A percentile compares a stretch with the other conserved stretches of the same genome.
These are phyloP conservation scores for Thelaira solivaga DNA, from an alignment of 2,888 invertebrate genomes.

Conservation along the genomic window DNA sequence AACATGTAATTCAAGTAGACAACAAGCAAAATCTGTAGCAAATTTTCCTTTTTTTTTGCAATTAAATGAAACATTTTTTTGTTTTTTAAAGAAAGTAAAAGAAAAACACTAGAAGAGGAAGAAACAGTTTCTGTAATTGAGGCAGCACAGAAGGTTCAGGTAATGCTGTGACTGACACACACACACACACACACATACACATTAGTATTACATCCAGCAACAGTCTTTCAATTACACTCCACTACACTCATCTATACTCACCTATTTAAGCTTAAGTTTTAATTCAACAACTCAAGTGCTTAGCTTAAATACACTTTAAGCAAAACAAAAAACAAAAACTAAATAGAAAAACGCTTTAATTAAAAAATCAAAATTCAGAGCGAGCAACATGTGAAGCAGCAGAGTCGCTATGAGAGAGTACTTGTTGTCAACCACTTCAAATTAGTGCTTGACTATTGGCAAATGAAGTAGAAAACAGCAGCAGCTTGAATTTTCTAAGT, in stretches of 20 bases:
- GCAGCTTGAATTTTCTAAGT: too few species aligned
- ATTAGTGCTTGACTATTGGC: constrained; percentile 5
- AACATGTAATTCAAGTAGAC: constrained; percentile 8
- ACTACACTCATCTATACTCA: background rate
- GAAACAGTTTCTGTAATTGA: constrained; percentile 8
- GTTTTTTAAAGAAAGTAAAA: background rate
- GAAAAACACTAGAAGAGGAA: background rate
- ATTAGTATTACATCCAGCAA: background rate
- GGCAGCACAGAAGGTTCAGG: constrained; percentile 15
- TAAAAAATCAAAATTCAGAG: too few species aligned
- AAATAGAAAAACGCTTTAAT: constrained; percentile 37
- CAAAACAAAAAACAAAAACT: background rate
- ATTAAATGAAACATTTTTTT: background rate
- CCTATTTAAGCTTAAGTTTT: constrained; percentile 17
- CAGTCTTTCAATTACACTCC: background rate
- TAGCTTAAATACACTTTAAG: constrained; percentile 43
- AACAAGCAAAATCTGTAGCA: background rate
- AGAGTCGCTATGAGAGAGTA: too few species aligned
- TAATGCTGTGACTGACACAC: background rate
- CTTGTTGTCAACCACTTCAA: too few species aligned
- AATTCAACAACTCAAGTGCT: constrained; percentile 35
- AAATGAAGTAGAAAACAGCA: constrained; percentile 35
- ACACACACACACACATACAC: background rate
- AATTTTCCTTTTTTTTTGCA: background rate
- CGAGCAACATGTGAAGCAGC: too few species aligned